Conservation (phyloP, 2,797 vertebrate species). For the Acipenser oxyrinchus region DNA sequence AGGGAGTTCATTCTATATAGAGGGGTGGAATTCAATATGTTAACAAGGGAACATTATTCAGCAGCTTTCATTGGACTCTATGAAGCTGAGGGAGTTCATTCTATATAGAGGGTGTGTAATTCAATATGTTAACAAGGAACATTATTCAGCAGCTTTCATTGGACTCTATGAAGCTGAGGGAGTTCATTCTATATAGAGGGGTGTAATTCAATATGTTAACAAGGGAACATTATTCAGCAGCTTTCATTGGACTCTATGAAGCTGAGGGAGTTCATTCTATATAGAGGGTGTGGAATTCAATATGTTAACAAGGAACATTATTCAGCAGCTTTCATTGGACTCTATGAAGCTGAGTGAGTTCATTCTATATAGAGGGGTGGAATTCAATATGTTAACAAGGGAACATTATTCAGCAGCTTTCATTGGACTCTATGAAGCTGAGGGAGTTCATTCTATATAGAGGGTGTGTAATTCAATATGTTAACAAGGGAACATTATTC, state of each 20-base stretch:
- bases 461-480: constrained; percentile 3
- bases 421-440: constrained; percentile 8
- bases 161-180: constrained; percentile 9
- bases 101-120: constrained; percentile 4
- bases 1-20: too few species aligned
- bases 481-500: constrained; percentile 3
- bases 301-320: constrained; percentile 4
- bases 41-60: constrained; percentile 5
- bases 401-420: constrained; percentile 7
- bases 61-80: constrained; percentile 8
- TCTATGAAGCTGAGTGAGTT: constrained; percentile 9
- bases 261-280: too few species aligned
- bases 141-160: constrained; percentile 6
- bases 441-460: too few species aligned
- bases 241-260: constrained; percentile 9
- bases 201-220: constrained; percentile 1
- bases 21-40: constrained; percentile 2
- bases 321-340: constrained; percentile 6
- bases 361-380: too few species aligned
- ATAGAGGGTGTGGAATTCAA: constrained; percentile 5
- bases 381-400: constrained; percentile 2
- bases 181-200: too few species aligned
- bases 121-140: constrained; percentile 3
- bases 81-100: too few species aligned
- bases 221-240: constrained; percentile 6